A percentile compares a stretch with the other conserved stretches of the same genome.
phyloP scores from a whole-genome alignment of 2,888 invertebrate species.

The Eumacrocentrus americanus region DNA sequence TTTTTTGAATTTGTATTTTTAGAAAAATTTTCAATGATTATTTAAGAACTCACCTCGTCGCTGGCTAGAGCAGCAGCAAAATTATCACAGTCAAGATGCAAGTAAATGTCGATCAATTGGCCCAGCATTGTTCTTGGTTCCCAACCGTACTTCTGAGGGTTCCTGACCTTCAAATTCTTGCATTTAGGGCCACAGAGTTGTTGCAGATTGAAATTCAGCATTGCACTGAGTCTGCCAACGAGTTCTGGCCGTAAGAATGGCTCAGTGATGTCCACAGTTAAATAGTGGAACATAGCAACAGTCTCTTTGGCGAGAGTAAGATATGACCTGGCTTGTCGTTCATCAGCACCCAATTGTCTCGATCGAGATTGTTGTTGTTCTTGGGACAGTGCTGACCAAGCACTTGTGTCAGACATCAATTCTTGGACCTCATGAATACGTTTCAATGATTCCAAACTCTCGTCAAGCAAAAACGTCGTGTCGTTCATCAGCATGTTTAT shows the following conservation, averaged over 20 bases:
- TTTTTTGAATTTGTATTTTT: slow-evolving; percentile 35
- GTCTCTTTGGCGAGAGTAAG: slow-evolving; percentile 92
- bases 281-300: slow-evolving; percentile 97
- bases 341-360: slow-evolving; percentile 82
- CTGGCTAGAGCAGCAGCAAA: slow-evolving; percentile 92
- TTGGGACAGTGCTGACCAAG: slow-evolving; percentile 71
- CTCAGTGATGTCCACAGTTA: slow-evolving; percentile 92
- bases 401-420: slow-evolving; percentile 73
- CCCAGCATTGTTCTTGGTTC: slow-evolving; percentile 90
- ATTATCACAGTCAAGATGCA: slow-evolving; percentile 90
- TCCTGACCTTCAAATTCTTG: slow-evolving; percentile 89
- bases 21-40: background rate
- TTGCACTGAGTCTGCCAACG: slow-evolving; percentile 92
- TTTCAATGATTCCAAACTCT: slow-evolving; percentile 90
- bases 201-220: slow-evolving; percentile 97
- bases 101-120: slow-evolving; percentile 94
- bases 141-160: slow-evolving; percentile 96
- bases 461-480: slow-evolving; percentile 95
- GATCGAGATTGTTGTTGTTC: slow-evolving; percentile 78
- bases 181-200: slow-evolving; percentile 97
- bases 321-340: slow-evolving; percentile 88
- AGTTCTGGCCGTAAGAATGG: slow-evolving; percentile 94
- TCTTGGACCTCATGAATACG: slow-evolving; percentile 89
- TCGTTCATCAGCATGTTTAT: slow-evolving; percentile 99
- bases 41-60: slow-evolving; percentile 77